Base-by-base conservation (phyloP, 2,113 vertebrate species). In the Cacatua alba region DNA sequence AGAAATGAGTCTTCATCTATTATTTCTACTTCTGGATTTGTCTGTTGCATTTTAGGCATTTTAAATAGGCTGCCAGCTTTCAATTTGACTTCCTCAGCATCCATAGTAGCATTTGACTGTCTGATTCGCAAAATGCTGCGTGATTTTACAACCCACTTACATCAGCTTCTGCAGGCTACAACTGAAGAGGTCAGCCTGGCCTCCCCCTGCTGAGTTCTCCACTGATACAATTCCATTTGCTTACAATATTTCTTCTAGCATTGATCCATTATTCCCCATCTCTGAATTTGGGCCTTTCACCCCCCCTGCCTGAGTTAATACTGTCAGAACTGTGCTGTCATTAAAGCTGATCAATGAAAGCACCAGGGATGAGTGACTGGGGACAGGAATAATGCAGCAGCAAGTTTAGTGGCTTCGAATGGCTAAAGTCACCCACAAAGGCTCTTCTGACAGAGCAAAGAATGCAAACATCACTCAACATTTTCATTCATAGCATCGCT, bases 241-340 rank as follows among this genome's bases (percentile, higher is more conserved):
- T 74, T 7, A 57, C 6, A 64, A 0, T 8, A 62, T n/a, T 79
- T 48, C 48, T 89, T 76, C 25, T 21, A 82, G 26, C 43, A 91
- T 0, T 43, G 69, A 74, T 71, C 33, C 29, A 15, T 71, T 80
- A 64, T 23, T 20, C 13, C 13, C 29, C 14, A 48, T 13, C 29
- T 57, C 49, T 19, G 72, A 4, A 0, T 28, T 1, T 51, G 35
- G 13, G 29, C 37, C 57, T 76, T 71, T 49, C 16, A 28, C 11
- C 29, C 18, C 8, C 0, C 16, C 5, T 4, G 8, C 24, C 44
- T 2, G 0, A 60, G 49, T 44, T 57, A 69, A 76, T 23, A 26
- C 1, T 65, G 26, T 17, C 82, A 78, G 46, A 88, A 46, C 72
- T 68, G 71, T 39, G 64, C 64, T 78, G 64, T 46, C 68, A 43